Conservation (phyloP, 2,888 invertebrate genomes). For the Amphipoea lucens region DNA sequence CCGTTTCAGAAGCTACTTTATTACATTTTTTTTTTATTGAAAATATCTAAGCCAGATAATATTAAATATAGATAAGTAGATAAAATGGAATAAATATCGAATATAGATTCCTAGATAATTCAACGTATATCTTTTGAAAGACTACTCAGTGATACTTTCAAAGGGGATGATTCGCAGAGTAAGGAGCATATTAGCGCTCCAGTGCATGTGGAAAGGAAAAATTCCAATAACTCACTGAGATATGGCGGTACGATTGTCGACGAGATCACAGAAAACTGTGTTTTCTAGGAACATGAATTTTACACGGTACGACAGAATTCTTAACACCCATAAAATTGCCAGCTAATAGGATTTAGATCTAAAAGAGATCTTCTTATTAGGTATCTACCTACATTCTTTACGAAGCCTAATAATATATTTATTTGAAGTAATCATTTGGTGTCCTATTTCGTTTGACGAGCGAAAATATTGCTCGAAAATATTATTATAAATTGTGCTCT, state of each 20-base stretch:
- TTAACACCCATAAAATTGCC: slow-evolving; percentile 1
- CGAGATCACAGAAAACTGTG: slow-evolving; percentile 2
- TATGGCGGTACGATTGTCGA: background rate
- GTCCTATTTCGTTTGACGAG: background rate
- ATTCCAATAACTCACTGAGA: slow-evolving; percentile 11
- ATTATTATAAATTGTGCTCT: no score
- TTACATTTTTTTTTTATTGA: background rate
- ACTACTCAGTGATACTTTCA: background rate
- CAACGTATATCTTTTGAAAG: slow-evolving; percentile 7
- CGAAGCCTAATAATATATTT: background rate
- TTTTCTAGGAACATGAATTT: background rate
- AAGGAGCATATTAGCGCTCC: slow-evolving; percentile 4
- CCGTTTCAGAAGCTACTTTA: background rate
- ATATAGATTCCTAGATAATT: slow-evolving; percentile 2
- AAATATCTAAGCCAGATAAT: background rate
- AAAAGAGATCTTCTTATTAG: background rate
- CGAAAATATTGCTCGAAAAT: no score
- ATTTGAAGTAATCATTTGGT: background rate
- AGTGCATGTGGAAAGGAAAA: slow-evolving; percentile 24
- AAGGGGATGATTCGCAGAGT: slow-evolving; percentile 8
- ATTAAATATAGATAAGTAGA: background rate
- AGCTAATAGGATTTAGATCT: background rate
- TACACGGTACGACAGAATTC: background rate
- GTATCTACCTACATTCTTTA: background rate
- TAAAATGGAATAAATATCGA: background rate